Evolutionary conservation across 2,113 vertebrate genomes (phyloP).

Genomic region (Tragelaphus strepsiceros): DNA sequence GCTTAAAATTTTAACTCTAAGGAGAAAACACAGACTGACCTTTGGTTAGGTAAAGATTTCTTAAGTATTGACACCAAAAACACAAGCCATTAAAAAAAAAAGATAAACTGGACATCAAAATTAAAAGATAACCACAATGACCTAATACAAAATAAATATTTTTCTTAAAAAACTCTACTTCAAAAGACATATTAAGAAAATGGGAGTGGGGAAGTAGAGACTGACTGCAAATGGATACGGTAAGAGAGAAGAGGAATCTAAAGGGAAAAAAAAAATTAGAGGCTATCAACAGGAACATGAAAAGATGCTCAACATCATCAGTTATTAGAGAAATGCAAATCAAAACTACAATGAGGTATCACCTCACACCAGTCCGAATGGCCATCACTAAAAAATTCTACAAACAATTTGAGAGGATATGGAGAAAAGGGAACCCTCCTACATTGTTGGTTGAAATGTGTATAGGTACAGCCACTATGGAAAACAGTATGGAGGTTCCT

Average conservation of each 20-base stretch:
- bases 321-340: not conserved
- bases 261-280: not conserved
- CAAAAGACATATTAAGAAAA: not conserved
- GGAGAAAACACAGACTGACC: not conserved
- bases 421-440: not conserved
- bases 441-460: not conserved
- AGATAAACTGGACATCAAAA: not conserved
- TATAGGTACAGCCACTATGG: not conserved
- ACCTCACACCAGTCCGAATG: not conserved
- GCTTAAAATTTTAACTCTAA: not conserved
- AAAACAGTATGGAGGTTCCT: not conserved
- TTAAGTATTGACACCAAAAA: not conserved
- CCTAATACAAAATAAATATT: not conserved
- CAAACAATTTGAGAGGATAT: not conserved
- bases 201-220: not conserved
- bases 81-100: not conserved
- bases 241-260: not conserved
- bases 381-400: not conserved
- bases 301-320: not conserved
- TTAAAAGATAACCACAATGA: not conserved
- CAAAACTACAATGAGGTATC: not conserved
- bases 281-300: not conserved
- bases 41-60: not conserved
- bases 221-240: not conserved
- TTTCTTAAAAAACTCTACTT: not conserved